Conservation (phyloP, 2,113 vertebrate species). For the Apteryx mantelli region DNA sequence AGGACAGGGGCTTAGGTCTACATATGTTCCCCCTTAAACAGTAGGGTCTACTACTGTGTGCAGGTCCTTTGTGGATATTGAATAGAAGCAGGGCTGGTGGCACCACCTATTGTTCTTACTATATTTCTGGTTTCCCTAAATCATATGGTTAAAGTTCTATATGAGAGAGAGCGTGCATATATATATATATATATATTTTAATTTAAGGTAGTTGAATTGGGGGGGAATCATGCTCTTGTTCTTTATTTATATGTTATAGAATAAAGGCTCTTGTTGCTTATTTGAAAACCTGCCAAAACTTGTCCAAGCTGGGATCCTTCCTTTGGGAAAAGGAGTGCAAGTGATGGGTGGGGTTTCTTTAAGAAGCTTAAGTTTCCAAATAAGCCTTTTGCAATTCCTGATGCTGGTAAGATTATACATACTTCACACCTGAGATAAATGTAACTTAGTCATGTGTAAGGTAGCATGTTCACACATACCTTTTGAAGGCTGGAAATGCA, state of each 20-base stretch:
- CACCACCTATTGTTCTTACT: background rate
- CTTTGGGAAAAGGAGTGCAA: background rate
- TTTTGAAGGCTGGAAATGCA: background rate
- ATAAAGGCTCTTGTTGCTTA: background rate
- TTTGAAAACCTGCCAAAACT: background rate
- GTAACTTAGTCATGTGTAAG: background rate
- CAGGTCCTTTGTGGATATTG: background rate
- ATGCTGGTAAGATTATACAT: background rate
- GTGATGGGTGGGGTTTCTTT: background rate
- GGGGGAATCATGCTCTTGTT: background rate
- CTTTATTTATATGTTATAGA: background rate
- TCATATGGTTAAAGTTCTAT: background rate
- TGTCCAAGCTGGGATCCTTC: background rate
- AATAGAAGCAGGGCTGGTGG: background rate
- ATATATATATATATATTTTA: too few relatives aligned
- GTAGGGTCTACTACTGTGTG: background rate
- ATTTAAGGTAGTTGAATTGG: background rate
- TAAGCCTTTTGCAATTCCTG: background rate
- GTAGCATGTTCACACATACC: background rate
- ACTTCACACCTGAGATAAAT: background rate
- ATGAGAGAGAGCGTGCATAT: too few relatives aligned
- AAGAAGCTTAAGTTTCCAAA: conserved; percentile 34
- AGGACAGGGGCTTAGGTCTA: background rate
- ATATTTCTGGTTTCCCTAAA: background rate
- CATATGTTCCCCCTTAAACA: background rate